A percentile compares a stretch with the other conserved stretches of the same genome.
Conservation (phyloP, 2,113 vertebrate species). For the Maccullochella peelii region DNA sequence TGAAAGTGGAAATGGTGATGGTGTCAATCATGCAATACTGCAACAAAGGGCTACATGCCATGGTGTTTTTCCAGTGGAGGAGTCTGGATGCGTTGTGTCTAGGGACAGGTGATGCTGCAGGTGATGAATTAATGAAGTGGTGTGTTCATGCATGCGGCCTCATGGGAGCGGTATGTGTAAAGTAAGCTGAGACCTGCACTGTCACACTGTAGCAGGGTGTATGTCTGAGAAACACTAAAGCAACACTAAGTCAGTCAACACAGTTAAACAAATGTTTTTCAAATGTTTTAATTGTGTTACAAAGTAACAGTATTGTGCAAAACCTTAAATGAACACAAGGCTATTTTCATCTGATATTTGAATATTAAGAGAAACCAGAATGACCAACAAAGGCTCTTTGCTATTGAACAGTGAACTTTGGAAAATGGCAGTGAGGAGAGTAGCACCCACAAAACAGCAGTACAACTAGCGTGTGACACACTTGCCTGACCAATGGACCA, state of each 20-base stretch:
- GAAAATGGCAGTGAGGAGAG: neutral
- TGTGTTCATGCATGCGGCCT: constrained; percentile 28
- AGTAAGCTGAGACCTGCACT: constrained; percentile 81
- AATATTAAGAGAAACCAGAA: constrained; percentile 1
- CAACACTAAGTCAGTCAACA: neutral
- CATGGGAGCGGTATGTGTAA: constrained; percentile 67
- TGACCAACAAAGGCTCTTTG: neutral
- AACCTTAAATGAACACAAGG: neutral
- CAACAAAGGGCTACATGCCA: neutral
- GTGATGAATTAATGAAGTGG: constrained; percentile 72
- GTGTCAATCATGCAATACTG: neutral
- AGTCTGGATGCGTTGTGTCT: constrained; percentile 35
- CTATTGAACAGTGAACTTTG: neutral
- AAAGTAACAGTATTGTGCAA: constrained; percentile 6
- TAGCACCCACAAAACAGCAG: neutral
- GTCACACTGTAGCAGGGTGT: constrained; percentile 21
- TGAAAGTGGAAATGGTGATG: neutral
- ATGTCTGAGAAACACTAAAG: neutral
- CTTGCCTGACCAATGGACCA: neutral
- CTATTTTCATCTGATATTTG: constrained; percentile 1
- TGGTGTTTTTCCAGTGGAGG: constrained; percentile 45
- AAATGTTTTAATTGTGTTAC: constrained; percentile 4
- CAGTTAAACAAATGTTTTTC: neutral
- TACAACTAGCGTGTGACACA: neutral
- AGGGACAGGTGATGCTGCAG: constrained; percentile 46